Evolutionary conservation across 1,140 invertebrate genomes (phyloP), one percentile per base, ranked within the genome.

Genomic region (Meloidogyne chitwoodi): DNA sequence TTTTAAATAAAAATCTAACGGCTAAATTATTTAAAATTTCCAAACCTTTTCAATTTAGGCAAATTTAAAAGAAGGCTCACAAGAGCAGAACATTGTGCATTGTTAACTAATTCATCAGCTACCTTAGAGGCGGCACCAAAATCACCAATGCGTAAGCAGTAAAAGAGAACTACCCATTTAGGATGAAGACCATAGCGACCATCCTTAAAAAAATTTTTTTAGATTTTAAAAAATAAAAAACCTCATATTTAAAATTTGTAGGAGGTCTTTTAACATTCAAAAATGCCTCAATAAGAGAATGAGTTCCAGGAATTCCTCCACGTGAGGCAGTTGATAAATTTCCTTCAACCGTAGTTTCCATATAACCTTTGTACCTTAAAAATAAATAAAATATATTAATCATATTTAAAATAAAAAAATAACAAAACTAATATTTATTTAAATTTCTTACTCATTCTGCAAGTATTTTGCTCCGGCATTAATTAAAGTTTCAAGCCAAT

Each of bases 201-300:
- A 61, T 80, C 79, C 79, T 80, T 73, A 69, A 73, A 3, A 38
- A 68, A 79, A 14, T 31, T 8, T 29, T 82, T 12, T n/a, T n/a
- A 16, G 26, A 44, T 61, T 19, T 12, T 11, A 11, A 10, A 14
- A 70, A 3, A 27, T 8, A 10, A 44, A 31, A 14, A 27, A 79
- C 79, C 75, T 79, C 44, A 61, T 61, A 80, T 56, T 56, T 56
- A 26, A 72, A 6, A 38, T 56, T 41, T 22, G 48, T 56, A 12
- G 38, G 16, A 19, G 26, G 26, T 31, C 14, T 48, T 67, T 77
- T 80, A 27, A 83, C 83, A 24, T 83, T 83, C 34, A 83, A 66
- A 69, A 83, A 83, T 16, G 81, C 81, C 24, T 81, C 80, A 76
- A 83, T 75, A 14, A 83, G 56, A 14, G 79, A 75, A 44, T 80